phyloP scores from a whole-genome alignment of 1,140 invertebrate genomes.

The Sarcophaga peregrina region DNA sequence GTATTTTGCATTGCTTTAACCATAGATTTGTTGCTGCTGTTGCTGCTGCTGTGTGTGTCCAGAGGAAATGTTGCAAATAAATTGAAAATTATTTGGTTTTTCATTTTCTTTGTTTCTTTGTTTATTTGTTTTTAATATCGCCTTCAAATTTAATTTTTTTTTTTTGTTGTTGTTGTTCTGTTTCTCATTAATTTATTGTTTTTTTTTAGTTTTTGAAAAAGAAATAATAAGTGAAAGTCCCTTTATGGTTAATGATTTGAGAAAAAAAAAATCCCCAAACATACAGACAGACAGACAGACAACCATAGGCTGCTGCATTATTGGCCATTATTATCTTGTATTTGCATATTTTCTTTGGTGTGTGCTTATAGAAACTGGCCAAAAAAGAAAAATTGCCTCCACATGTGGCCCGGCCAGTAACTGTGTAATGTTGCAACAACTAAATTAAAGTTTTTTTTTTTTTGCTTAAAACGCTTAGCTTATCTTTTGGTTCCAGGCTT shows the following conservation, averaged over 20 bases:
- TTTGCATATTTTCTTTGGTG: slow-evolving; percentile 26
- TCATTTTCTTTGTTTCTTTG: background rate
- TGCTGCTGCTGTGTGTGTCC: slow-evolving; percentile 7
- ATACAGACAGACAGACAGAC: too few relatives aligned
- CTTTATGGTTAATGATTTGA: slow-evolving; percentile 32
- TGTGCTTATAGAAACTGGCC: background rate
- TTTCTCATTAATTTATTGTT: slow-evolving; percentile 30
- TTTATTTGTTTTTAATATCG: background rate
- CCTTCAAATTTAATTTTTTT: background rate
- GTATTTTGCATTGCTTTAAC: background rate
- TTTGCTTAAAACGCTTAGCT: too few relatives aligned
- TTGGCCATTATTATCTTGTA: background rate
- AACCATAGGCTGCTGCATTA: background rate
- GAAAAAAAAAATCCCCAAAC: too few relatives aligned
- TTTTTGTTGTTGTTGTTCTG: background rate
- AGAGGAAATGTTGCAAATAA: slow-evolving; percentile 40
- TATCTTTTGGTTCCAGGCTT: too few relatives aligned
- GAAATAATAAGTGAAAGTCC: slow-evolving; percentile 38
- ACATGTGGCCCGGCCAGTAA: background rate
- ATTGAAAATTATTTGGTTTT: slow-evolving; percentile 33
- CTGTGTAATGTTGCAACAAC: background rate
- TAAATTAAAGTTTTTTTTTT: background rate
- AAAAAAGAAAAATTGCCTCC: background rate
- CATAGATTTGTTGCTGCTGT: background rate
- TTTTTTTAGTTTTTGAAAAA: background rate